These are phyloP conservation scores for Crocuta crocuta DNA, from an alignment of 2,113 vertebrate genomes.

Conservation along the genomic window DNA sequence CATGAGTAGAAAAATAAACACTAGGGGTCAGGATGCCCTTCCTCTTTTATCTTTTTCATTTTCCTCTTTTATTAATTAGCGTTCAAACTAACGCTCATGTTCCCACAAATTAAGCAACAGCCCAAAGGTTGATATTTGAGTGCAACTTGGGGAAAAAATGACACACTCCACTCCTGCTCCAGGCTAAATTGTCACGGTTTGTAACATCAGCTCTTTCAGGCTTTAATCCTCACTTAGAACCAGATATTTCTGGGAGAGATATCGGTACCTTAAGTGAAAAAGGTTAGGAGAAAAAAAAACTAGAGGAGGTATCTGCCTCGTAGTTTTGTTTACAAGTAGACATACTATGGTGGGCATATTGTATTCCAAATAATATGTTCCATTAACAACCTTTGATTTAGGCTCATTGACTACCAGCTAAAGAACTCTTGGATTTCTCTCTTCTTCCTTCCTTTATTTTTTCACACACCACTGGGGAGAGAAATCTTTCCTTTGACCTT, in stretches of 20 bases:
- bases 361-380: background rate
- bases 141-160: background rate
- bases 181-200: slow-evolving; percentile 52
- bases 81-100: slow-evolving; percentile 38
- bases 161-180: background rate
- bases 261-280: background rate
- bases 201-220: background rate
- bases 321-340: background rate
- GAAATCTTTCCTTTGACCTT: slow-evolving; percentile 18
- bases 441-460: background rate
- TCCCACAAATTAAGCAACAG: slow-evolving; percentile 63
- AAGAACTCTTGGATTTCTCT: background rate
- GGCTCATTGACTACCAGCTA: slow-evolving; percentile 3
- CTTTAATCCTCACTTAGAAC: background rate
- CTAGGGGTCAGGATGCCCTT: slow-evolving; percentile 40
- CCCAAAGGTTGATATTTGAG: slow-evolving; percentile 69
- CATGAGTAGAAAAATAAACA: slow-evolving; percentile 57
- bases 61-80: slow-evolving; percentile 60
- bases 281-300: background rate
- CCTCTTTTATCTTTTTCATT: slow-evolving; percentile 55
- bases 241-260: background rate
- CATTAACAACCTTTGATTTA: background rate
- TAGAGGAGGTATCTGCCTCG: background rate
- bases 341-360: background rate
- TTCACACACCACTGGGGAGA: background rate